phyloP scores from a whole-genome alignment of 2,888 invertebrate species.

The Cremastinae sp. region DNA sequence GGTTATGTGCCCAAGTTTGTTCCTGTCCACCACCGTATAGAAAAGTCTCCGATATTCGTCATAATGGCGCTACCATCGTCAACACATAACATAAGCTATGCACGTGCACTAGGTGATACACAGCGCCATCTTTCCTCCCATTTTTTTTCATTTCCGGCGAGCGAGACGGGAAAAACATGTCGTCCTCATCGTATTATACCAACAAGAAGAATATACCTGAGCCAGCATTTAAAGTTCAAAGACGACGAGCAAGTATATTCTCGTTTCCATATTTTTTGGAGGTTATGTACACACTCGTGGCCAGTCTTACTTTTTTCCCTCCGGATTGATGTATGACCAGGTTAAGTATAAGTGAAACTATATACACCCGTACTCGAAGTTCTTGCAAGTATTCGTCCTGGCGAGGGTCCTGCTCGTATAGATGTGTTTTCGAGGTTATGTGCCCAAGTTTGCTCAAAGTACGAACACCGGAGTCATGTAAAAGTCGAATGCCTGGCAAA shows the following conservation, averaged over 20 bases:
- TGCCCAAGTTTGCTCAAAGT: neutral
- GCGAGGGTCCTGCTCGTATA: constrained; percentile 32
- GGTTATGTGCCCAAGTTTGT: neutral
- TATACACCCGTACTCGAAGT: neutral
- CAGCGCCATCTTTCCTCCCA: constrained; percentile 15
- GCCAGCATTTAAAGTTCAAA: neutral
- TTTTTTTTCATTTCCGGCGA: neutral
- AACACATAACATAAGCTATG: constrained; percentile 53
- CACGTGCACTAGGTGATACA: constrained; percentile 55
- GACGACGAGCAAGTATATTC: neutral
- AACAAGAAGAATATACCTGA: no score
- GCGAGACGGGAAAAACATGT: constrained; percentile 17
- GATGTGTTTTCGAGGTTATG: constrained; percentile 9
- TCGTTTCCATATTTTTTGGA: no score
- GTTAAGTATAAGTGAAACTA: constrained; percentile 3
- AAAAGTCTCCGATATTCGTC: constrained; percentile 52
- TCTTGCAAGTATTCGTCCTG: constrained; percentile 36
- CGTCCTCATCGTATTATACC: neutral
- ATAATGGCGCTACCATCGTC: constrained; percentile 21
- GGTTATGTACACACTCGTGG: neutral
- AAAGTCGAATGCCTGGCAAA: constrained; percentile 21
- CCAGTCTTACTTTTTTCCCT: no score
- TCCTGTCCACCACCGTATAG: neutral
- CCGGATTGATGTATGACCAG: no score
- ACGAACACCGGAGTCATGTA: constrained; percentile 20